Evolutionary conservation across 2,888 invertebrate species (phyloP), one percentile per base, ranked within the genome.

Genomic region (Papilio protenor): DNA sequence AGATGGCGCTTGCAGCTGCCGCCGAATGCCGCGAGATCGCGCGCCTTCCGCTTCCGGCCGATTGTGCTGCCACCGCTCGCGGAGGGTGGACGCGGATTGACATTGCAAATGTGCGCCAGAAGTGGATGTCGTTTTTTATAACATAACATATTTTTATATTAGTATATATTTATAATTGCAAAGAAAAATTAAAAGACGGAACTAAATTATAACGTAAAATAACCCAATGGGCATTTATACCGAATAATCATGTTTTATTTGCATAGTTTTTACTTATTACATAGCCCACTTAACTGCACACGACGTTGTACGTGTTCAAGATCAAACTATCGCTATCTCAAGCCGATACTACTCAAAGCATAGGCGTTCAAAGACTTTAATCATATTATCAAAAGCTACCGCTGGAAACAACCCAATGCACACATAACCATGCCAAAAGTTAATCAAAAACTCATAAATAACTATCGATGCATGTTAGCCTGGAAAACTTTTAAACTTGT

Each of bases 41-140:
- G 90, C 92, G 93, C 91, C 93, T 94, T 94, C 94, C 94, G 94
- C 88, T 94, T 94, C 94, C 94, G 92, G 87, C 85, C 90, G 91
- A 94, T 94, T 94, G 93, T 94, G 86, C 85, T 88, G 86, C 85
- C 85, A 85, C 18, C 83, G 82, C 82, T 85, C 85, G 84, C 85
- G 84, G 84, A 87, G 90, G 92, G 90, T 91, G 91, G 91, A 91
- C 89, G 87, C 87, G 89, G 88, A 91, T 90, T 89, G 89, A 89
- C 82, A 80, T 83, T 75, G 81, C 78, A 78, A 81, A 82, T 33
- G 73, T 73, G 79, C 77, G 75, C 72, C 69, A 79, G 64, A 23
- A 57, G 45, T 45, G 21, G 47, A 21, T 69, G 69, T 21, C 69
- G 66, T 47, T 73, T 40, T 55, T 49, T 23, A 47, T 27, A 73